These are phyloP conservation scores for Drosophila percnosoma DNA, from an alignment of 2,888 invertebrate species.

Conservation along the genomic window DNA sequence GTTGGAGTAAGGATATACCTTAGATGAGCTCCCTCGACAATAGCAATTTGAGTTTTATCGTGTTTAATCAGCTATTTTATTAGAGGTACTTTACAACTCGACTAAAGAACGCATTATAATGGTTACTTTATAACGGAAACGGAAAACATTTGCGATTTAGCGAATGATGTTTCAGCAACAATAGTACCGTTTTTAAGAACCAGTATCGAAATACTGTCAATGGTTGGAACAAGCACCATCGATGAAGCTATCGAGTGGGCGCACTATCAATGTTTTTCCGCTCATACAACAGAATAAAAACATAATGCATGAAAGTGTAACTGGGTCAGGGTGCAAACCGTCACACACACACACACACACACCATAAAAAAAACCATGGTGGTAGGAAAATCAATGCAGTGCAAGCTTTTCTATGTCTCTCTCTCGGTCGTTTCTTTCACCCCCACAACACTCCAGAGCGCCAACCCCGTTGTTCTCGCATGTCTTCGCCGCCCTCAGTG, in stretches of 20 bases:
- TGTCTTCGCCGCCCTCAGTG: slow-evolving; percentile 17
- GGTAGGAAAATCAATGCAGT: slow-evolving; percentile 40
- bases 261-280: neutral
- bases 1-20: neutral
- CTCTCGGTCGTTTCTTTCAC: neutral
- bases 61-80: neutral
- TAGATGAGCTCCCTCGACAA: neutral
- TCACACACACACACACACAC: slow-evolving; percentile 22
- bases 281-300: slow-evolving; percentile 25
- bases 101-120: neutral
- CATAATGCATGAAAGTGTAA: slow-evolving; percentile 74
- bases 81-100: neutral
- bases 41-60: neutral
- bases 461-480: slow-evolving; percentile 6
- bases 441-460: slow-evolving; percentile 1
- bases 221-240: neutral
- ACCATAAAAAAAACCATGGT: slow-evolving; percentile 11
- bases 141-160: neutral
- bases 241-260: neutral
- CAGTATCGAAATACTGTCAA: neutral
- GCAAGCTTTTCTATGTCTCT: slow-evolving; percentile 2
- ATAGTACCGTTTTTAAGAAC: neutral
- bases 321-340: slow-evolving; percentile 83
- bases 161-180: neutral
- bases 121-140: neutral